Conservation (phyloP, 2,888 invertebrate species). For the Drosophila koepferae region DNA sequence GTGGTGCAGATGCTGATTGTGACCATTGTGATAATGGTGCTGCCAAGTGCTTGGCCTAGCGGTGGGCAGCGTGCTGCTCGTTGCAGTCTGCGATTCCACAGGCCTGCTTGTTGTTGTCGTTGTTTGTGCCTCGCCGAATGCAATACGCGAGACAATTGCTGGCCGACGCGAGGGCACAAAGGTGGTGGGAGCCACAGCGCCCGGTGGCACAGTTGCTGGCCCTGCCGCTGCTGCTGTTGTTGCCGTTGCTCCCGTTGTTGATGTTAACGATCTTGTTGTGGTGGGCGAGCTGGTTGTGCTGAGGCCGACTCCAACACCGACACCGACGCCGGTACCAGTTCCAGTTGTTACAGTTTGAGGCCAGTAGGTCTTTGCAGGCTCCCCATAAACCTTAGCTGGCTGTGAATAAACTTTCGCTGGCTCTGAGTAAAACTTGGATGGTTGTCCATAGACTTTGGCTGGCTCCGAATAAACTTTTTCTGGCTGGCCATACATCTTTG, state of each 20-base stretch:
- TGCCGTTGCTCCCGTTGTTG: constrained; percentile 23
- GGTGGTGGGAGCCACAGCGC: constrained; percentile 53
- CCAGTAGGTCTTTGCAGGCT: constrained; percentile 87
- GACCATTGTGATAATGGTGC: constrained; percentile 64
- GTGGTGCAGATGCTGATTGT: constrained; percentile 57
- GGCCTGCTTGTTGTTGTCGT: constrained; percentile 37
- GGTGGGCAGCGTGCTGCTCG: constrained; percentile 48
- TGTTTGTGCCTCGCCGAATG: constrained; percentile 81
- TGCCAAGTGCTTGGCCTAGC: constrained; percentile 63
- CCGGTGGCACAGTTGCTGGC: constrained; percentile 55
- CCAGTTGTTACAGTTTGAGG: constrained; percentile 73
- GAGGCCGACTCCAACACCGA: constrained; percentile 11
- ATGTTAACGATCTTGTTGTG: constrained; percentile 21
- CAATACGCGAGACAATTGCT: constrained; percentile 83
- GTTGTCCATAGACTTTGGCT: constrained; percentile 87
- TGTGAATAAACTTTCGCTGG: constrained; percentile 87
- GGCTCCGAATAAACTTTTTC: constrained; percentile 86
- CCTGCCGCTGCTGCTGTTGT: constrained; percentile 16
- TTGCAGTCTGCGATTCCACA: constrained; percentile 25
- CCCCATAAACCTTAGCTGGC: constrained; percentile 87
- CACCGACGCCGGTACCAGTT: constrained; percentile 20
- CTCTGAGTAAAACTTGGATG: constrained; percentile 87
- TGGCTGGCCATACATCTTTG: constrained; percentile 86
- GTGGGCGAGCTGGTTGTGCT: constrained; percentile 56
- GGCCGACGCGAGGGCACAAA: constrained; percentile 77